Evolutionary conservation across 2,113 vertebrate genomes (phyloP), one percentile per base, ranked within the genome.

Genomic region (Pantherophis guttatus): DNA sequence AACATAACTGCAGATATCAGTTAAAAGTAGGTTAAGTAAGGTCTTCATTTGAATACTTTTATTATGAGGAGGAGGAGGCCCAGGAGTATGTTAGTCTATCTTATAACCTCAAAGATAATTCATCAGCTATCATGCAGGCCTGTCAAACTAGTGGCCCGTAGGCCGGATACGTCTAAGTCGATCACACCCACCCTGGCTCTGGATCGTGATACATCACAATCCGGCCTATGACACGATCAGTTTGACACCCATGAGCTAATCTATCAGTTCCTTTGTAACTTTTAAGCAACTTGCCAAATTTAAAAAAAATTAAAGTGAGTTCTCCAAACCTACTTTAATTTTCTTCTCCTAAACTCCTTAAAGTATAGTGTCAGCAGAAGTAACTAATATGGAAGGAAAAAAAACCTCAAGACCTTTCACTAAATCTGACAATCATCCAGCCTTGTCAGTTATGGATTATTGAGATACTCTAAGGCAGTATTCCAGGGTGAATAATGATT

Each of bases 401-500:
- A 75, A 89, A 3, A 11, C 7, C 19, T 39, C 24, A 15, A 52
- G 50, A 55, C 17, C 59, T 85, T 50, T 90, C 13, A 26, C 29
- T 29, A 13, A 86, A 81, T 17, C n/a, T 59, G 50, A 91, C 15
- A 89, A 9, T 58, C 57, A 90, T 39, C 57, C 1, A 62, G 23
- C 21, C 91, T 65, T 91, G 12, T 50, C 39, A 21, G 4, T 26
- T 9, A 44, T 88, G 50, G 8, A 70, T 93, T 91, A 1, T 0
- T 10, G 94, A 55, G 6, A 48, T 87, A 92, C 55, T 93, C 3
- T 0, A 92, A 15, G 50, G 65, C 11, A 54, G 24, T 33, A 1
- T 33, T 93, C n/a, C 57, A 75, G 88, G 90, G 58, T 0, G 0
- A 95, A 94, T 95, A 88, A 11, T 13, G 89, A 94, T 2, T 52